Evolutionary conservation across 1,140 invertebrate species (phyloP).

Genomic region (Scylla paramamosain): DNA sequence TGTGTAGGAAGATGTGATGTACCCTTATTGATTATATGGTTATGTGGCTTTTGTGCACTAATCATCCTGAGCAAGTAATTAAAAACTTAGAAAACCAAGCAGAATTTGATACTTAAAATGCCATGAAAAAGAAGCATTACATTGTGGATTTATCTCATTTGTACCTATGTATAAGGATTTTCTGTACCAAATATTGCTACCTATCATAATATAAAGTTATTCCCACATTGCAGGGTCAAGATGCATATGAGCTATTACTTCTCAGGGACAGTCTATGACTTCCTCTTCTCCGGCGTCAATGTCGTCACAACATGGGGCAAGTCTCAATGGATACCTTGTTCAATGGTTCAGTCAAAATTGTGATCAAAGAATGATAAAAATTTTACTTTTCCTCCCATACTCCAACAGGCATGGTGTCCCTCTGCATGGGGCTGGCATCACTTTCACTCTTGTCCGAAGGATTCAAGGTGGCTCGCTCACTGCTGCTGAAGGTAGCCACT

Average conservation of each 20-base stretch:
- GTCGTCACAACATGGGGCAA: constrained; percentile 65
- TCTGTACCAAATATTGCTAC: no score
- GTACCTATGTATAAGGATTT: no score
- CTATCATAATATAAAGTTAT: no score
- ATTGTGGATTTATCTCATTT: no score
- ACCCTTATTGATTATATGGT: no score
- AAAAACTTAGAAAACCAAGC: no score
- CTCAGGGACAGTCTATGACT: constrained; percentile 61
- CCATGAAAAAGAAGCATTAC: no score
- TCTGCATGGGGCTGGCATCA: constrained; percentile 62
- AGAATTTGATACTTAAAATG: no score
- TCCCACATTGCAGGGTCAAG: not conserved
- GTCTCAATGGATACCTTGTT: not conserved
- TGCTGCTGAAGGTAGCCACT: constrained; percentile 59
- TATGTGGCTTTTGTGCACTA: no score
- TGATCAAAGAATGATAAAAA: not conserved
- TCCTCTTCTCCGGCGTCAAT: constrained; percentile 60
- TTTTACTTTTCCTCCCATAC: not conserved
- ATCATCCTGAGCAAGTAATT: no score
- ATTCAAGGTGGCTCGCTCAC: constrained; percentile 67
- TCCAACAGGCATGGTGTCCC: constrained; percentile 66
- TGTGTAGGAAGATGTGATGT: no score
- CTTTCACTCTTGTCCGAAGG: constrained; percentile 64
- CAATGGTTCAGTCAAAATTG: not conserved
- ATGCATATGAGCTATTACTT: constrained; percentile 68